Percentiles rank a stretch among this genome's conserved stretches.
phyloP scores from a whole-genome alignment of 2,797 vertebrate genomes.

The Gadopsis bispinosus region DNA sequence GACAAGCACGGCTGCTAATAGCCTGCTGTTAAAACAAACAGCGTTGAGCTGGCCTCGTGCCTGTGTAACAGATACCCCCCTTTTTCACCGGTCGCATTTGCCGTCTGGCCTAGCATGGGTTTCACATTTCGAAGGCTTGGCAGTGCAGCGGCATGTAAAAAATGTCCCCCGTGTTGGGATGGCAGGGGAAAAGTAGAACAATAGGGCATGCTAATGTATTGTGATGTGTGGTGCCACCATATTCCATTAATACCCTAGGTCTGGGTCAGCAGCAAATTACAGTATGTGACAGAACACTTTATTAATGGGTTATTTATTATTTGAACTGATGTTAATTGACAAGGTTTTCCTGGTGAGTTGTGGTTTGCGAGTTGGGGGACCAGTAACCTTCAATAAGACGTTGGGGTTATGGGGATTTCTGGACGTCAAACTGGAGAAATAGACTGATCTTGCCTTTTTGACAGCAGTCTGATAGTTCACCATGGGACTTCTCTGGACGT shows the following conservation, averaged over 20 bases:
- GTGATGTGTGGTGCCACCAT: slow-evolving; percentile 4
- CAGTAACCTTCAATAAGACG: too few relatives aligned
- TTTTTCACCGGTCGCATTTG: slow-evolving; percentile 43
- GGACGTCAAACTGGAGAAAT: too few relatives aligned
- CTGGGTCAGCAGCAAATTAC: not conserved
- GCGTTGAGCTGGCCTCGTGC: slow-evolving; percentile 46
- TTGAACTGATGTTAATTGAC: not conserved
- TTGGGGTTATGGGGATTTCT: too few relatives aligned
- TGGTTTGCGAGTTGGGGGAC: not conserved
- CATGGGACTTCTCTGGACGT: too few relatives aligned
- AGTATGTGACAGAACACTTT: not conserved
- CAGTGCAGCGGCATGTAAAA: slow-evolving; percentile 65
- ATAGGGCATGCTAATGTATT: slow-evolving; percentile 31
- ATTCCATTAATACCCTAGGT: not conserved
- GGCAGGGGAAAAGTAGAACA: slow-evolving; percentile 44
- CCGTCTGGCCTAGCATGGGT: slow-evolving; percentile 57
- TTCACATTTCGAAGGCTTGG: slow-evolving; percentile 69
- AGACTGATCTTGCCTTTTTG: too few relatives aligned
- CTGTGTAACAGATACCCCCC: slow-evolving; percentile 65
- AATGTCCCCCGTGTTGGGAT: slow-evolving; percentile 46
- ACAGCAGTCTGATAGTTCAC: too few relatives aligned
- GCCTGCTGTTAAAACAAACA: slow-evolving; percentile 64
- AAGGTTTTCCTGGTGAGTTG: too few relatives aligned
- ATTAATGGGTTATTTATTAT: not conserved
- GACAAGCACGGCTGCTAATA: slow-evolving; percentile 45